Conservation (phyloP, 2,113 vertebrate species). For the Hystrix cristata region DNA sequence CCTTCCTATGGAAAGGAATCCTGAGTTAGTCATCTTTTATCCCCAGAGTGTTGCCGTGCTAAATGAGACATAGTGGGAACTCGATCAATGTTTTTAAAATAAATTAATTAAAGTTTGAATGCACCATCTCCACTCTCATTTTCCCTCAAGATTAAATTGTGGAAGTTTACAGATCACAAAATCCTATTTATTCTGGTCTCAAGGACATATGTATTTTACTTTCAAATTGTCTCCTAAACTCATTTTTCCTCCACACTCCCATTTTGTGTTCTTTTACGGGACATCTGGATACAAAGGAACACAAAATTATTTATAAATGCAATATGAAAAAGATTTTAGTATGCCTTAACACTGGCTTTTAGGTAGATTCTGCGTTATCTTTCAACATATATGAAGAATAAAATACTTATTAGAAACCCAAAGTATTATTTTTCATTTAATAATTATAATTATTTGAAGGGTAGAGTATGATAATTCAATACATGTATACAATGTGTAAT, state of each 20-base stretch:
- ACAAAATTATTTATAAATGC: not conserved
- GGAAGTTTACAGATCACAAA: not conserved
- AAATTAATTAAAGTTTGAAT: conserved; percentile 55
- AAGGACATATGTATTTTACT: conserved; percentile 50
- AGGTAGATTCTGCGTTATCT: not conserved
- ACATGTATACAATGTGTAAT: not conserved
- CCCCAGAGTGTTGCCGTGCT: conserved; percentile 1
- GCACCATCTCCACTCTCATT: not conserved
- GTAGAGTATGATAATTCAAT: not conserved
- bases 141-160: conserved; percentile 36
- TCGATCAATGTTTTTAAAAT: conserved; percentile 58
- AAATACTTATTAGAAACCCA: conserved; percentile 32
- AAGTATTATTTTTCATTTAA: not conserved
- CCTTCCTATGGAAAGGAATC: conserved; percentile 56
- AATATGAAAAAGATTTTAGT: not conserved
- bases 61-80: conserved; percentile 67
- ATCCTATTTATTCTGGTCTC: not conserved
- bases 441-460: not conserved
- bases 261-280: not conserved
- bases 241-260: not conserved
- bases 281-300: not conserved
- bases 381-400: conserved; percentile 31
- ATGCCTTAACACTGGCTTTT: not conserved
- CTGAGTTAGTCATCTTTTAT: conserved; percentile 25
- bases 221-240: conserved; percentile 44